These are phyloP conservation scores for Trachelus tabidus DNA, from an alignment of 2,888 invertebrate genomes.

Conservation along the genomic window DNA sequence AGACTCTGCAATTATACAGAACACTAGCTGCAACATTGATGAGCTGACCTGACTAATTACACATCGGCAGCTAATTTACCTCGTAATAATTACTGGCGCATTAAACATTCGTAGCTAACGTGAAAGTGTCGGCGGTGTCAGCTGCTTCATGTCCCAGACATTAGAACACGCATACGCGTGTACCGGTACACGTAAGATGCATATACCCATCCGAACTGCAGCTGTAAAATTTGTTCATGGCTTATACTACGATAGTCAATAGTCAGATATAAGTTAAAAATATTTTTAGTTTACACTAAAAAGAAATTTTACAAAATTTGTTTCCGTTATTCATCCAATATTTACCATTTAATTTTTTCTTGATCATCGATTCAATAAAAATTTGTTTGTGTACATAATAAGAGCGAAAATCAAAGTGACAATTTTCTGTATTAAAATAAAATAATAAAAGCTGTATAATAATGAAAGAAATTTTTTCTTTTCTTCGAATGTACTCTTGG, in stretches of 20 bases:
- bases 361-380: background rate
- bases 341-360: background rate
- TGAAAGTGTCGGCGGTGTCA: constrained; percentile 28
- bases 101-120: constrained; percentile 42
- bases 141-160: constrained; percentile 43
- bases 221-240: background rate
- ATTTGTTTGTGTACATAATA: background rate
- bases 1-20: constrained; percentile 19
- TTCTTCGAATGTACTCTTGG: background rate
- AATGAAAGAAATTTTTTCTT: background rate
- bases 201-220: background rate
- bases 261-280: background rate
- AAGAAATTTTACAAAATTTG: background rate
- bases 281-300: background rate
- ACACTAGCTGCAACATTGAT: constrained; percentile 36
- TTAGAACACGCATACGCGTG: constrained; percentile 18
- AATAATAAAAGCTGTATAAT: too few species aligned
- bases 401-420: background rate
- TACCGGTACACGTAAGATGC: background rate
- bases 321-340: background rate
- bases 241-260: background rate
- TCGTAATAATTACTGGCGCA: constrained; percentile 42
- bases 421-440: background rate
- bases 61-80: constrained; percentile 34
- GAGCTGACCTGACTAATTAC: constrained; percentile 18